Percentiles rank a stretch among this genome's conserved stretches.
Evolutionary conservation across 2,888 invertebrate species (phyloP).

Genomic region (Drosophila hamatofila): DNA sequence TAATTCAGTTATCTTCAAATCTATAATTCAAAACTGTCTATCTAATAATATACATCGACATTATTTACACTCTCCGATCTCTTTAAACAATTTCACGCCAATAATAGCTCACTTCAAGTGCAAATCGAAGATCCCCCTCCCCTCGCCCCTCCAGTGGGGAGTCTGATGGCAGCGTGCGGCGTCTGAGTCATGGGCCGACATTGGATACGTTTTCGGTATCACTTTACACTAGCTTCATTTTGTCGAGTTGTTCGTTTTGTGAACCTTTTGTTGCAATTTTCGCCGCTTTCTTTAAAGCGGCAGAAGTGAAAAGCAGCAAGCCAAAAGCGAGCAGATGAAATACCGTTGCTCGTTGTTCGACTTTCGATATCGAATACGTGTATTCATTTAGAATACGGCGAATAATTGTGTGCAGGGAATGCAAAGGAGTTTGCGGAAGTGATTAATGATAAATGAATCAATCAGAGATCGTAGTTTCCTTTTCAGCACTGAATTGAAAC

Average conservation of each 20-base stretch:
- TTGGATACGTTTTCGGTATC: conserved; percentile 39
- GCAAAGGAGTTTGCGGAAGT: neutral
- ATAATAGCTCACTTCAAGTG: neutral
- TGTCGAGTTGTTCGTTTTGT: conserved; percentile 32
- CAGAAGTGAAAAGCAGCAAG: conserved; percentile 11
- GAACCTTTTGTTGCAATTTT: conserved; percentile 33
- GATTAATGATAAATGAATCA: neutral
- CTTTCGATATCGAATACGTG: conserved; percentile 1
- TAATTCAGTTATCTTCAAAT: neutral
- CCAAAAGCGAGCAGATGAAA: conserved; percentile 3
- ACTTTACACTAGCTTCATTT: conserved; percentile 22
- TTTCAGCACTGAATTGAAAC: neutral
- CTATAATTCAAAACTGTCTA: neutral
- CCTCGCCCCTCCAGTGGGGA: neutral
- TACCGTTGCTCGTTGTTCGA: neutral
- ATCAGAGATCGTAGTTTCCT: neutral
- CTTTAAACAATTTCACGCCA: neutral
- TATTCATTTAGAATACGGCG: neutral
- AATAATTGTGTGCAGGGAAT: neutral
- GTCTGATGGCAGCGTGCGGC: neutral
- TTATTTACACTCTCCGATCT: neutral
- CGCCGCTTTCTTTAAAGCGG: conserved; percentile 42
- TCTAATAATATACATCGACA: neutral
- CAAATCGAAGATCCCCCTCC: neutral
- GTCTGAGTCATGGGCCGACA: conserved; percentile 54